Conservation (phyloP, 1,140 invertebrate genomes). For the Brachystomella parvula region DNA sequence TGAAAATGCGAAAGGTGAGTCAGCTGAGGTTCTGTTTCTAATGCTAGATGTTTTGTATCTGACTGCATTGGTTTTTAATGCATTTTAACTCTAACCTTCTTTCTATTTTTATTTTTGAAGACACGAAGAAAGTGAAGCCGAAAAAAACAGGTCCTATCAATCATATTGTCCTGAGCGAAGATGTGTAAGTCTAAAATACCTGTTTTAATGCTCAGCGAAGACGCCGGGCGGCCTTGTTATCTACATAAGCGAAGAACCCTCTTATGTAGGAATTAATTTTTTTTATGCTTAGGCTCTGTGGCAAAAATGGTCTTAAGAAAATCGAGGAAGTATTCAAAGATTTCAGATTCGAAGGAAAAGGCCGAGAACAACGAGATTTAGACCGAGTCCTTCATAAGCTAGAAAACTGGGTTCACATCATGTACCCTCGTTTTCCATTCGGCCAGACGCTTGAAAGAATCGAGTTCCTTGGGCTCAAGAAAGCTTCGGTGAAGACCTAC, state of each 20-base stretch:
- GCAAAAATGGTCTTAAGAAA: constrained; percentile 57
- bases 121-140: constrained; percentile 11
- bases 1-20: no score
- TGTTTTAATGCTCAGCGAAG: no score
- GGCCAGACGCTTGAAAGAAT: constrained; percentile 72
- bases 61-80: no score
- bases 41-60: no score
- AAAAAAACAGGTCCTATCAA: constrained; percentile 25
- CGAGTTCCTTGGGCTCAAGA: constrained; percentile 67
- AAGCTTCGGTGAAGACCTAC: constrained; percentile 53
- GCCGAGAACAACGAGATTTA: constrained; percentile 73
- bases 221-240: no score
- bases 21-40: no score
- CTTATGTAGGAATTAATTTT: no score
- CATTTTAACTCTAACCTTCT: not conserved
- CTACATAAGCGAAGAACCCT: no score
- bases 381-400: constrained; percentile 67
- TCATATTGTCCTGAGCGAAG: constrained; percentile 26
- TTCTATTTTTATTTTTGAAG: constrained; percentile 3
- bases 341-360: constrained; percentile 75
- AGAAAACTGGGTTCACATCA: constrained; percentile 84
- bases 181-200: no score
- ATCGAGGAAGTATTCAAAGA: constrained; percentile 70
- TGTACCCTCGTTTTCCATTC: constrained; percentile 81
- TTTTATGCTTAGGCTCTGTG: constrained; percentile 24